These are phyloP conservation scores for Cathartes aura DNA, from an alignment of 2,113 vertebrate genomes.

Conservation along the genomic window DNA sequence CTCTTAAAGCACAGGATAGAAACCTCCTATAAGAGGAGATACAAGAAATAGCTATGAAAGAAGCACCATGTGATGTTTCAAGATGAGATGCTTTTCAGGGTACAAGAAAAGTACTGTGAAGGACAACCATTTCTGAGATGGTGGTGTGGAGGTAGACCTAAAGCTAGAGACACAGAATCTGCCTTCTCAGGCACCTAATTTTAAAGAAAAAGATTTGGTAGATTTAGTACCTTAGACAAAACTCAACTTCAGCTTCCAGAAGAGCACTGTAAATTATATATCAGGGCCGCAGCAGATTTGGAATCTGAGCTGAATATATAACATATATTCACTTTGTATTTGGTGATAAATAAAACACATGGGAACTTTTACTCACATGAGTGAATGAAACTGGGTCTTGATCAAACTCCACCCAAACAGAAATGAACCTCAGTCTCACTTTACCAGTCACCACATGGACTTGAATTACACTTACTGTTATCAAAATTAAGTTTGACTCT, in stretches of 20 bases:
- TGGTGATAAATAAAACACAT: not conserved
- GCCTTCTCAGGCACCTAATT: not conserved
- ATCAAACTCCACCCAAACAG: not conserved
- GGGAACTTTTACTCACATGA: not conserved
- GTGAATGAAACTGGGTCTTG: not conserved
- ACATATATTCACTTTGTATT: not conserved
- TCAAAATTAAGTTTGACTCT: not conserved
- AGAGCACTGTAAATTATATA: not conserved
- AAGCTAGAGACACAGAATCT: not conserved
- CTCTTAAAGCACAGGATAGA: not conserved
- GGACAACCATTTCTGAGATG: not conserved
- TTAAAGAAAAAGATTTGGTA: not conserved
- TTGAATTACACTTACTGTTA: not conserved
- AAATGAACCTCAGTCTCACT: not conserved
- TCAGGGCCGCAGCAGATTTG: not conserved
- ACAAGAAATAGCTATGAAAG: not conserved
- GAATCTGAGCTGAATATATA: not conserved
- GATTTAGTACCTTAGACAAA: not conserved
- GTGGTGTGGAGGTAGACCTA: not conserved
- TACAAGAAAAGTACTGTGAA: not conserved
- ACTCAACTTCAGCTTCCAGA: not conserved
- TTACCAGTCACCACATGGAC: not conserved
- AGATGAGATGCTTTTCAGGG: accelerated
- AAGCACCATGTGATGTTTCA: not conserved
- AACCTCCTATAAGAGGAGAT: not conserved